Base-by-base conservation (phyloP, 2,888 invertebrate genomes). In the Chrysotoxum bicinctum region DNA sequence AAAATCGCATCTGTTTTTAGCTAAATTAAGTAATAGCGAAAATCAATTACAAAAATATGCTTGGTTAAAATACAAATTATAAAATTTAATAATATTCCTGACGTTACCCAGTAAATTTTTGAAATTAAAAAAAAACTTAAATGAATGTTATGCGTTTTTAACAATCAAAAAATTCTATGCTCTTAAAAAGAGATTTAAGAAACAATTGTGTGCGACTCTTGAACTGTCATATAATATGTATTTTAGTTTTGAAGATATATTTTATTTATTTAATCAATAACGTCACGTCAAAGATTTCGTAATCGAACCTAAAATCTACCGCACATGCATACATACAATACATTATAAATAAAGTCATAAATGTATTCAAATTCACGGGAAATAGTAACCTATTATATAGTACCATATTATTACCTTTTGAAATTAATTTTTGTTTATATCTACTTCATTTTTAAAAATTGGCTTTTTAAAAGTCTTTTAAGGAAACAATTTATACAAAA, bases 401-500 rank as follows among this genome's bases (percentile, higher is more conserved):
- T 26, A 45, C 12, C 26, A 26, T 45, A 43, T 56, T 54, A 26
- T 26, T 48, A 43, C 48, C 48, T 35, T 12, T 2, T 48, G 14
- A 66, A 64, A 32, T 0, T 21, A n/a, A 35, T 60, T 23, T 10
- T 40, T 5, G 26, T 50, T 35, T 48, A 23, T 35, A 48, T 19
- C 56, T 56, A 58, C 37, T 50, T 50, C 23, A 26, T 26, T 14
- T 50, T 50, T n/a, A n/a, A 12, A 26, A 35, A 37, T 58, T 66
- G 66, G 35, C 35, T 66, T 30, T 66, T 35, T 56, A 7, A 56
- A 40, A 23, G 45, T 64, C 56, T 26, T 58, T 35, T 74, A 54
- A 69, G 48, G 19, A 32, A 70, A 77, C 45, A 73, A 77, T 68
- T 45, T 58, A 32, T 50, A 43, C 48, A 32, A 19, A 81, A 68